Evolutionary conservation across 2,113 vertebrate genomes (phyloP), one percentile per base, ranked within the genome.

Genomic region (Petromus typicus): DNA sequence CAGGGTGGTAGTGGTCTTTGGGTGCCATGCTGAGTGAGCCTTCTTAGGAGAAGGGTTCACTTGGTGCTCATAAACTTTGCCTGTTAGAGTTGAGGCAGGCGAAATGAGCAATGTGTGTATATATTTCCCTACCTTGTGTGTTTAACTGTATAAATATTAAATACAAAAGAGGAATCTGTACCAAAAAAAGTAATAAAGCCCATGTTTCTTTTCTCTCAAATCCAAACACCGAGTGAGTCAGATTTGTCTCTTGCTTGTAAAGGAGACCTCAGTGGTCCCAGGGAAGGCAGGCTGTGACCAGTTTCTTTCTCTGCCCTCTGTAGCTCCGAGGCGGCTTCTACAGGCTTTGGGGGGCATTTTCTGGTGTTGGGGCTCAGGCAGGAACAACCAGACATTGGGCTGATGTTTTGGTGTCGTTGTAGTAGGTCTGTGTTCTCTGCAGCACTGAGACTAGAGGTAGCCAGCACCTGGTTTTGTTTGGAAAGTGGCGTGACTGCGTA

Each of bases 81-180:
- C 3, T 59, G 37, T 90, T 56, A 17, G 66, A 43, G 85, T 45
- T 59, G 27, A 73, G 86, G 54, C 66, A 87, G 40, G 59, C 87
- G 67, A 22, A 56, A 81, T 59, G 69, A 97, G 89, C 32, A 34
- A 59, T 1, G 73, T 45, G 48, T 95, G 67, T 97, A 66, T 86
- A 69, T 76, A 69, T 92, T 92, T 94, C n/a, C 14, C 27, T 90
- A 30, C 67, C 16, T 85, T 4, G 67, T n/a, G 84, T 86, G 95
- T 96, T 86, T 71, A 86, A 81, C 71, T 25, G 0, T 91, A 1
- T 90, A 85, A 96, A 97, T 93, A 80, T 92, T 82, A 61, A 40
- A 78, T 0, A n/a, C 76, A 59, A 89, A 54, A 86, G 86, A 64
- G 30, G 67, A 82, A 90, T 97, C 73, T 3, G 0, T 76, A 54